phyloP scores from a whole-genome alignment of 2,888 invertebrate species.

The Ecdyonurus torrentis region DNA sequence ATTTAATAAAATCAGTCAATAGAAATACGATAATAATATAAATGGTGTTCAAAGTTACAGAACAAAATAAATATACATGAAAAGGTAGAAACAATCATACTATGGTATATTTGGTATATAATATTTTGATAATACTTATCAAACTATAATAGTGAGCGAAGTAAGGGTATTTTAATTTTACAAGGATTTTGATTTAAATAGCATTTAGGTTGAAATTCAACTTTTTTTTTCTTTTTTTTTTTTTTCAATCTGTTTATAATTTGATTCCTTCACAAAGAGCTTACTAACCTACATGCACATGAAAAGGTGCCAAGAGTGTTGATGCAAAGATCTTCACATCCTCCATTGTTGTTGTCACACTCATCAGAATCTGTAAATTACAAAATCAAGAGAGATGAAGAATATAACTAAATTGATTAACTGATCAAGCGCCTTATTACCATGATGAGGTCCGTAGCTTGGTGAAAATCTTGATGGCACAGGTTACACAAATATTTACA shows the following conservation, averaged over 20 bases:
- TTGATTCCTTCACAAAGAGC: too few relatives aligned
- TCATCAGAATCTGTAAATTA: constrained; percentile 62
- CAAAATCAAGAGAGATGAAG: too few relatives aligned
- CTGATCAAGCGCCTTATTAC: too few relatives aligned
- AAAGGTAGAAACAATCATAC: not conserved
- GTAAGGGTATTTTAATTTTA: not conserved
- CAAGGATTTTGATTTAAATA: not conserved
- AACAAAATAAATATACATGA: too few relatives aligned
- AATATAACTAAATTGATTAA: too few relatives aligned
- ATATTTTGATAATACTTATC: not conserved
- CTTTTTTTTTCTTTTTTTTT: not conserved
- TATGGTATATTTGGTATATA: not conserved
- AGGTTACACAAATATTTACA: not conserved
- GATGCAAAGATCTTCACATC: constrained; percentile 60
- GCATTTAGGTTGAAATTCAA: not conserved
- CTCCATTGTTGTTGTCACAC: constrained; percentile 49
- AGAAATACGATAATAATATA: not conserved
- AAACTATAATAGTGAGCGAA: too few relatives aligned
- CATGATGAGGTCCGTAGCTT: too few relatives aligned
- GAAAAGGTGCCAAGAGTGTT: constrained; percentile 67
- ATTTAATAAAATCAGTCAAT: not conserved
- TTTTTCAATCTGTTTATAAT: too few relatives aligned
- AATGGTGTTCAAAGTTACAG: too few relatives aligned
- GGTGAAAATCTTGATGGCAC: too few relatives aligned
- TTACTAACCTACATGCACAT: constrained; percentile 49